phyloP scores from a whole-genome alignment of 2,888 invertebrate species.

The Pharmacophagus antenor region DNA sequence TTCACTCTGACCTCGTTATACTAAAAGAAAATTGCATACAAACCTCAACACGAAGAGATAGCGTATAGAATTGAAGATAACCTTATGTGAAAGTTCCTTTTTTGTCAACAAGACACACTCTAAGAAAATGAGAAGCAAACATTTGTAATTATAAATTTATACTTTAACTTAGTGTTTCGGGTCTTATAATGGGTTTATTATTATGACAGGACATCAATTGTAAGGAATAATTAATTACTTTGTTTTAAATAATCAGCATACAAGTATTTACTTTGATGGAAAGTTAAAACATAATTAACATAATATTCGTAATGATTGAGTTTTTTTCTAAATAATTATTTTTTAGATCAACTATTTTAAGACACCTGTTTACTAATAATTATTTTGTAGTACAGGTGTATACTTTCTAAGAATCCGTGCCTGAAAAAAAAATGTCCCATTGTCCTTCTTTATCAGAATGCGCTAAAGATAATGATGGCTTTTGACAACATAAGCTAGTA shows the following conservation, averaged over 20 bases:
- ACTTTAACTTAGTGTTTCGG: neutral
- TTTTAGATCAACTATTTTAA: too few species aligned
- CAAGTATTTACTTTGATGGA: neutral
- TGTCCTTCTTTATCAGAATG: neutral
- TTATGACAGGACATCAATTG: neutral
- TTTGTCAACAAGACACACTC: conserved; percentile 17
- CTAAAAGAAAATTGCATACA: conserved; percentile 26
- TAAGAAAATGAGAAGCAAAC: neutral
- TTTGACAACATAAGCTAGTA: conserved; percentile 6
- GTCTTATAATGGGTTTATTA: neutral
- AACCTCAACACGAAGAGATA: conserved; percentile 32
- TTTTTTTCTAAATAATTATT: too few species aligned
- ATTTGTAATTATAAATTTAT: too few species aligned
- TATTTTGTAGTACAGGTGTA: too few species aligned
- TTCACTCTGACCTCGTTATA: conserved; percentile 23
- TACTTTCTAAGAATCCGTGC: neutral
- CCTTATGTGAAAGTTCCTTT: conserved; percentile 47
- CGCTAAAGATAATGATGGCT: neutral
- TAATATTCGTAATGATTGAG: too few species aligned
- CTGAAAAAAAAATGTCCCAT: neutral
- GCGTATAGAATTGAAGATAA: conserved; percentile 41
- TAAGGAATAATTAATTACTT: neutral
- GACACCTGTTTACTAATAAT: too few species aligned
- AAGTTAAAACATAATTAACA: neutral
- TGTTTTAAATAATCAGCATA: neutral